These are phyloP conservation scores for Lophius americanus DNA, from an alignment of 2,797 vertebrate genomes.

Conservation along the genomic window DNA sequence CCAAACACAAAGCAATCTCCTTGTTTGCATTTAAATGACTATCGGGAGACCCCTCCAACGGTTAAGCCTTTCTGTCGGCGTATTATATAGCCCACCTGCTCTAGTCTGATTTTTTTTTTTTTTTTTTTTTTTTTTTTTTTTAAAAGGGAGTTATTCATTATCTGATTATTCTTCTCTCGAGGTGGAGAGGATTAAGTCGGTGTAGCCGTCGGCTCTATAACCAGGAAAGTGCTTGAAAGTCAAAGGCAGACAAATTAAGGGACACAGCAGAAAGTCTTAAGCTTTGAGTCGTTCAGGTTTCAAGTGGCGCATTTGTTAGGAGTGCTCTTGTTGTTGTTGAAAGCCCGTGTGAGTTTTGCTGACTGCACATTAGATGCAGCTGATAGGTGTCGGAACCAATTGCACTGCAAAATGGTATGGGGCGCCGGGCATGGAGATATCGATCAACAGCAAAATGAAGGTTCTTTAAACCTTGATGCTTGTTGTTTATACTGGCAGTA, in stretches of 20 bases:
- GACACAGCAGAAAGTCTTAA: slow-evolving; percentile 15
- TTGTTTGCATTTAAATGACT: background rate
- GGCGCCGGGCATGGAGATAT: slow-evolving; percentile 28
- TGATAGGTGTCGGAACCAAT: slow-evolving; percentile 47
- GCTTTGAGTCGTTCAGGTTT: slow-evolving; percentile 34
- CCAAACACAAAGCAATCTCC: background rate
- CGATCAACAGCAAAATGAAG: slow-evolving; percentile 42
- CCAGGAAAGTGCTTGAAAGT: slow-evolving; percentile 39
- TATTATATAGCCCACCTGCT: background rate
- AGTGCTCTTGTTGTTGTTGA: slow-evolving; percentile 40
- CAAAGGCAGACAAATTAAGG: slow-evolving; percentile 36
- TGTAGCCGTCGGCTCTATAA: slow-evolving; percentile 27
- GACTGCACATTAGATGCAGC: slow-evolving; percentile 35
- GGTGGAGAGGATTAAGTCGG: slow-evolving; percentile 31
- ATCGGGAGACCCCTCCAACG: background rate
- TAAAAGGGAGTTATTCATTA: slow-evolving; percentile 33
- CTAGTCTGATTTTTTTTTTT: background rate
- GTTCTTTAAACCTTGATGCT: slow-evolving; percentile 28
- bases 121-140: slow-evolving; percentile 2
- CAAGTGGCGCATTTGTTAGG: slow-evolving; percentile 27
- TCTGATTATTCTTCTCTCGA: slow-evolving; percentile 23
- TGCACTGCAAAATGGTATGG: slow-evolving; percentile 24
- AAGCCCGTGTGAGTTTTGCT: slow-evolving; percentile 33
- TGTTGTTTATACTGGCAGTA: slow-evolving; percentile 31
- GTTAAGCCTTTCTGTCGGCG: slow-evolving; percentile 2